Evolutionary conservation across 2,797 vertebrate genomes (phyloP), one percentile per base, ranked within the genome.

Genomic region (Parotocinclus haroldoi): DNA sequence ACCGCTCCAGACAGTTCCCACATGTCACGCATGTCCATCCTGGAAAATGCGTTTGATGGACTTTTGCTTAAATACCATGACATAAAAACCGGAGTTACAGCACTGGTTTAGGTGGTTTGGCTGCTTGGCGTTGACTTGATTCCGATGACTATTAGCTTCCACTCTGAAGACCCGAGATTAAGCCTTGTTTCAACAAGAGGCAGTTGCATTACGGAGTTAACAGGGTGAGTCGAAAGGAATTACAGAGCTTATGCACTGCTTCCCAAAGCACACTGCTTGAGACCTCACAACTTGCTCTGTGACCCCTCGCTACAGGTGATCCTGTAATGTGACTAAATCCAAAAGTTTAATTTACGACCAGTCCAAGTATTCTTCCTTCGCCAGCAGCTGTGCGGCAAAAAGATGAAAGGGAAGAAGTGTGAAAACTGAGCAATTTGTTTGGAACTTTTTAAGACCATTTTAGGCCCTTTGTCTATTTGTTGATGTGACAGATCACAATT

Each of bases 141-240:
- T 53, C 58, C 46, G 51, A 10, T 17, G 42, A 62, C 51, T 65
- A 49, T 73, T 53, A 66, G 66, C 62, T 65, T 53, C 10, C n/a
- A 56, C 63, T 73, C 57, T 53, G 58, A 63, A 58, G 45, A 46
- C 16, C 57, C 48, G 38, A 46, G 63, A 63, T 55, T 70, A 68
- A 73, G 68, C 71, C 51, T 64, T 60, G 55, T 66, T 76, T 56
- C 63, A 67, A 67, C 68, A 67, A 69, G 17, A n/a, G 7, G 12
- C 18, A 44, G 42, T 50, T 64, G 39, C 36, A 56, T 72, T 63
- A 49, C 27, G 3, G 49, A 53, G 38, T 14, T 19, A 58, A 38
- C n/a, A 16, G 38, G 52, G 54, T n/a, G 40, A 64, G 44, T 48
- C 49, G 8, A n/a, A 54, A 40, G 63, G 50, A 53, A 69, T 71